Base-by-base conservation (phyloP, 92 coral and sea anemone genomes). In the Zoanthus gigantus region DNA sequence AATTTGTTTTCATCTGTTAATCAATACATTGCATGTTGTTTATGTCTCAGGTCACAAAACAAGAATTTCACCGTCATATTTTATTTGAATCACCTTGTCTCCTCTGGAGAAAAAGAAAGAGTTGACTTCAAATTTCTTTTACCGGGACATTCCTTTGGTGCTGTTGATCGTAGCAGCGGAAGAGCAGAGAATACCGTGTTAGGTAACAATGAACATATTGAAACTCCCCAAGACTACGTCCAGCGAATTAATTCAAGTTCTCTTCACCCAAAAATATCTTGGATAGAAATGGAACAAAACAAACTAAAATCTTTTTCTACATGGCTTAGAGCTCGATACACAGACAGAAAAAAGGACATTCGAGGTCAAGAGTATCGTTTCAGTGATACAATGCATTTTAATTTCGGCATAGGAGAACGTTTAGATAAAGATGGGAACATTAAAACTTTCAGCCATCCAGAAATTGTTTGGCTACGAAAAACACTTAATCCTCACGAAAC, bases 171-270 rank as follows among this genome's bases (percentile, higher is more conserved):
- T 17, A 63, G 81, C 61, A 48, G 81, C 47, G 81, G 81, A 48
- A 76, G 81, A 76, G 50, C 81, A 13, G 81, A 76, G 29, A 76
- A 76, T 46, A 48, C 65, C 18, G 81, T 76, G 61, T 18, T 76
- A 23, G 8, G 54, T 48, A 76, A 23, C 42, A 28, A 14, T 7
- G 81, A 76, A 48, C 81, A 76, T 48, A 53, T 76, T 42, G 81
- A 76, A 76, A 18, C 30, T 76, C 81, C 81, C 81, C 66, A 76
- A 48, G 81, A 76, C 66, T 48, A 76, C 65, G 81, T 75, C 79
- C 31, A 46, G 50, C 57, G 47, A n/a, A 52, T 76, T 18, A 76
- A 76, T 48, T 76, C 81, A 13, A 76, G 54, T 17, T 73, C 77
- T 11, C 77, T 73, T 28, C 54, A 73, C 29, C 77, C 77, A 45